Base-by-base conservation (phyloP, 2,113 vertebrate genomes). In the Elephas maximus region DNA sequence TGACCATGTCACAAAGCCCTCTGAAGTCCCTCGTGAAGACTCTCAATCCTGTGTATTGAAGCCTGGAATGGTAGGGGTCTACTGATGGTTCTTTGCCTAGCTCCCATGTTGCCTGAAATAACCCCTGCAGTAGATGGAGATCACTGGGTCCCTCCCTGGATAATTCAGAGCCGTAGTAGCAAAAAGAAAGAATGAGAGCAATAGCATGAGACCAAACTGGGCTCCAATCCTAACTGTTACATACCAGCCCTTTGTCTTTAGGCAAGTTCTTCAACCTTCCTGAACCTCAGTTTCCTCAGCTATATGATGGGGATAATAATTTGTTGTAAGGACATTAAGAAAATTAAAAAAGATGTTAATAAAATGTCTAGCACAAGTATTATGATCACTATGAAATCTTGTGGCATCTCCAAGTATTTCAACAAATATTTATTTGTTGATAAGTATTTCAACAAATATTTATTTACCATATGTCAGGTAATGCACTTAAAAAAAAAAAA, bases 401-500 rank as follows among this genome's bases (percentile, higher is more conserved):
- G 15, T 9, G 4, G 12, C 26, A 90, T 76, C 88, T 95, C 69
- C 74, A 60, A 37, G 88, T 83, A 81, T 84, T 90, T 92, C 63
- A 81, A 76, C 5, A 85, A 90, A 85, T 62, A 80, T 17, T 88
- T 93, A 81, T 73, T 65, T 80, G 37, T 37, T 37, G 37, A 37
- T 37, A 60, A 37, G 88, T 83, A 81, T 84, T 90, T 92, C 63
- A 81, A 76, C 5, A 85, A 90, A 85, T 62, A 80, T 17, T 88
- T 93, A 81, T 73, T 65, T 80, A 53, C 24, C 24, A 33, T 24
- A 45, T 85, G 17, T 84, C 76, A 92, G 23, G 63, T 28, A 83
- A 92, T 44, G 5, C 5, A 77, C 17, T 74, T 48, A 57, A 57
- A 17, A 17, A 12, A 12, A 57, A 57, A 3, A 15, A 57, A 15